Conservation (phyloP, 2,888 invertebrate genomes). For the Micropterix aruncella region DNA sequence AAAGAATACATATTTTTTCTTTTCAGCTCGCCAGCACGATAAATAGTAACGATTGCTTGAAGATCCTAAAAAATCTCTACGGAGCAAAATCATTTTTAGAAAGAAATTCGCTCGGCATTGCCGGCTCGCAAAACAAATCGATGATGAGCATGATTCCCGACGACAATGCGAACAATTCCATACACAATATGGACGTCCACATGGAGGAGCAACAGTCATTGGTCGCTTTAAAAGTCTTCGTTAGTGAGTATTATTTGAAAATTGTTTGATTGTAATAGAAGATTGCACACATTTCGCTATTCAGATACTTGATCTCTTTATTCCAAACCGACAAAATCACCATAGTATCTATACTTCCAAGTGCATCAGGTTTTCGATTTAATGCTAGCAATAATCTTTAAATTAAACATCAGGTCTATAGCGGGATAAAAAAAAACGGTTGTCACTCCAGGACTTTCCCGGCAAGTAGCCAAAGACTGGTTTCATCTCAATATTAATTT, state of each 20-base stretch:
- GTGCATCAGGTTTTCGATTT: too few species aligned
- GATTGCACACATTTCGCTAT: too few species aligned
- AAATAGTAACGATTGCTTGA: constrained; percentile 53
- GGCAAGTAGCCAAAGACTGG: too few species aligned
- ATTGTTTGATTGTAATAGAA: too few species aligned
- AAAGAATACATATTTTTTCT: constrained; percentile 9
- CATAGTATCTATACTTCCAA: too few species aligned
- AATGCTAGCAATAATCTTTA: too few species aligned
- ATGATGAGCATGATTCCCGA: constrained; percentile 27
- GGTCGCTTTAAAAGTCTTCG: constrained; percentile 58
- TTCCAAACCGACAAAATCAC: too few species aligned
- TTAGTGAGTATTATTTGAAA: constrained; percentile 38
- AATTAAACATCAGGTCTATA: too few species aligned
- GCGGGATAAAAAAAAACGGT: too few species aligned
- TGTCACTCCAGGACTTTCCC: too few species aligned
- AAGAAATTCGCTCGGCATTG: constrained; percentile 38
- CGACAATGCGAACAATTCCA: constrained; percentile 16
- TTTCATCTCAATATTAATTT: too few species aligned
- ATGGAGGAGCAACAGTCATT: constrained; percentile 63
- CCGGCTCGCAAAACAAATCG: constrained; percentile 17
- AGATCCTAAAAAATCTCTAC: constrained; percentile 60
- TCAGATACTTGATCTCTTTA: too few species aligned
- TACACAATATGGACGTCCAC: constrained; percentile 30
- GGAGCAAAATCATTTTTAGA: constrained; percentile 63
- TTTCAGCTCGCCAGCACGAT: constrained; percentile 52